A percentile compares a stretch with the other conserved stretches of the same genome.
These are phyloP conservation scores for Sturmia bella DNA, from an alignment of 2,888 invertebrate genomes.

Conservation along the genomic window DNA sequence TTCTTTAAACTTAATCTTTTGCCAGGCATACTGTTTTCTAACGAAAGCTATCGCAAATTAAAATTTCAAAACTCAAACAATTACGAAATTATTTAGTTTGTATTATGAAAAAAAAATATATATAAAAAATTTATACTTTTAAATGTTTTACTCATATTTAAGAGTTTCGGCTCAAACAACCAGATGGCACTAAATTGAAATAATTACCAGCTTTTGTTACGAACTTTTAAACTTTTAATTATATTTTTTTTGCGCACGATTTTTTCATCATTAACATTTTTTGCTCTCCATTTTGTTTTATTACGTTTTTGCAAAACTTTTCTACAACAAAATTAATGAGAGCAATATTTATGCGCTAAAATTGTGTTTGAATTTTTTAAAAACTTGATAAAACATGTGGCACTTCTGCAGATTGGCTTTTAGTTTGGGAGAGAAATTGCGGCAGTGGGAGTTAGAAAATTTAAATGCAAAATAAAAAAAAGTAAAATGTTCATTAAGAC, in stretches of 20 bases:
- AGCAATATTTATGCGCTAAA: slow-evolving; percentile 54
- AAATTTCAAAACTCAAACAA: too few species aligned
- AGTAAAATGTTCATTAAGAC: slow-evolving; percentile 30
- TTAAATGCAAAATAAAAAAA: neutral
- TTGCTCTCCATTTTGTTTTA: neutral
- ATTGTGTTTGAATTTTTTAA: slow-evolving; percentile 27
- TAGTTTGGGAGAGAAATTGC: neutral
- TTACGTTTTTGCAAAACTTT: neutral
- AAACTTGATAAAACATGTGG: slow-evolving; percentile 26
- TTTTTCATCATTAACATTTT: slow-evolving; percentile 16
- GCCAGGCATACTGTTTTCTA: too few species aligned
- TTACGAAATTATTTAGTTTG: too few species aligned
- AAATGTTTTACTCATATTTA: too few species aligned
- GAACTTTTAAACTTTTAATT: neutral
- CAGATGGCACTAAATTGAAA: slow-evolving; percentile 3
- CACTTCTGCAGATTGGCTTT: slow-evolving; percentile 7
- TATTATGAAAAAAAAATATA: too few species aligned
- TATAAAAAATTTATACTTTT: too few species aligned
- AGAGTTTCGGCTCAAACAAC: neutral
- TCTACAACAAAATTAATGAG: slow-evolving; percentile 45
- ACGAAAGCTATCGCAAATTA: too few species aligned
- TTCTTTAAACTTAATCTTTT: too few species aligned
- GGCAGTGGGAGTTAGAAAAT: neutral
- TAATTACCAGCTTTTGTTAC: neutral
- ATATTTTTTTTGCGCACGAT: neutral